Evolutionary conservation across 1,140 invertebrate genomes (phyloP).

Genomic region (Kradibia gibbosae): DNA sequence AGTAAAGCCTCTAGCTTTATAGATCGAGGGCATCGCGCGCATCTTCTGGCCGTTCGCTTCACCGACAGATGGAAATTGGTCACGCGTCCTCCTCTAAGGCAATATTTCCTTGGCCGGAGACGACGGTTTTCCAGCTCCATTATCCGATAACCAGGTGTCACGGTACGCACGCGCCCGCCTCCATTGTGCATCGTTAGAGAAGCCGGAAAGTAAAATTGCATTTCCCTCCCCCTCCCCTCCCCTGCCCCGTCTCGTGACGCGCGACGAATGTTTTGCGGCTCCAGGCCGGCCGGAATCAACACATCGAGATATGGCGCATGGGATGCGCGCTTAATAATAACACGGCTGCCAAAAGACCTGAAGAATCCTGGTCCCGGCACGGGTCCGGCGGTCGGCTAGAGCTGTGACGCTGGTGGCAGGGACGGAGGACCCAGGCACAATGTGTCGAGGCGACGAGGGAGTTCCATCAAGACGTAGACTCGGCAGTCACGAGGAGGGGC

Average conservation of each 20-base stretch:
- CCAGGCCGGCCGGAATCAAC: not conserved
- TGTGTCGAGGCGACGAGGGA: not conserved
- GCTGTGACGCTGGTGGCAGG: not conserved
- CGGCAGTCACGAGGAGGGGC: not conserved
- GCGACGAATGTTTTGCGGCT: not conserved
- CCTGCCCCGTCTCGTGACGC: not conserved
- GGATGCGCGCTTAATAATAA: conserved; percentile 10
- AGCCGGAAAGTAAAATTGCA: not conserved
- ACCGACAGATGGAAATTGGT: conserved; percentile 39
- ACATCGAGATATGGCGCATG: not conserved
- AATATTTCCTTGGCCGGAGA: conserved; percentile 10
- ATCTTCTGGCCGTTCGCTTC: not conserved
- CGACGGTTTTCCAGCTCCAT: conserved; percentile 3
- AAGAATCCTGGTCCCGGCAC: not conserved
- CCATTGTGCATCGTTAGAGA: not conserved
- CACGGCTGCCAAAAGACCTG: not conserved
- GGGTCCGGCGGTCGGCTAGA: not conserved
- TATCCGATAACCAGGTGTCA: conserved; percentile 31
- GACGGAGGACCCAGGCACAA: too few relatives aligned
- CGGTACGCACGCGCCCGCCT: too few relatives aligned
- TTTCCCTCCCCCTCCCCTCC: not conserved
- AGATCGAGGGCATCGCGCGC: not conserved
- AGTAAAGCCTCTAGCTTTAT: conserved; percentile 38
- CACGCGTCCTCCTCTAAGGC: conserved; percentile 16
- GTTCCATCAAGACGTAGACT: not conserved